Conservation (phyloP, 2,888 invertebrate genomes). For the Acholoe squamosa region DNA sequence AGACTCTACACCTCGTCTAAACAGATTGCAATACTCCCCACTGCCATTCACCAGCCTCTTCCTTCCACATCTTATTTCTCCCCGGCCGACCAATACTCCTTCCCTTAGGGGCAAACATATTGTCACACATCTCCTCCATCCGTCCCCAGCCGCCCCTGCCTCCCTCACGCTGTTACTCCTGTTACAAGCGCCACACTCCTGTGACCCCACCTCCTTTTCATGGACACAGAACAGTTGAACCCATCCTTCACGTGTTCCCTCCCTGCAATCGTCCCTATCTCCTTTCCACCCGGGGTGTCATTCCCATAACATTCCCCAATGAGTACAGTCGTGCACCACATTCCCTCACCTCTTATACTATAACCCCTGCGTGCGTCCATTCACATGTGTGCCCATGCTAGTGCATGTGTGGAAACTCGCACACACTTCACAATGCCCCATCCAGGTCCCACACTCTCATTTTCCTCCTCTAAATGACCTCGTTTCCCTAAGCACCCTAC, state of each 20-base stretch:
- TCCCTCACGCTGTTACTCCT: background rate
- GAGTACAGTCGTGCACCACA: no score
- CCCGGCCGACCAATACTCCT: background rate
- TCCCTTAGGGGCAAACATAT: background rate
- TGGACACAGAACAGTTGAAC: background rate
- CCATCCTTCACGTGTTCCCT: background rate
- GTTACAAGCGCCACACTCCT: background rate
- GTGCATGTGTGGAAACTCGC: no score
- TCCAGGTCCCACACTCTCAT: no score
- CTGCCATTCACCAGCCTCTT: background rate
- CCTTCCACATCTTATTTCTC: constrained; percentile 24
- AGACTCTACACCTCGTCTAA: background rate
- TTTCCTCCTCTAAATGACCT: no score
- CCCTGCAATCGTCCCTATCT: constrained; percentile 13
- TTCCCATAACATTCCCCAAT: no score
- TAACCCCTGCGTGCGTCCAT: no score
- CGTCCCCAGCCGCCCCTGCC: constrained; percentile 3
- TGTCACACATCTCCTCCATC: constrained; percentile 2
- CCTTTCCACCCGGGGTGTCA: background rate
- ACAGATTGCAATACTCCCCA: constrained; percentile 18
- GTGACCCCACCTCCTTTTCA: constrained; percentile 18
- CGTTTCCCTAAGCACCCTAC: no score
- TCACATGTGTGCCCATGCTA: no score
- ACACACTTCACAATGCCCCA: no score
- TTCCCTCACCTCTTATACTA: no score